Conservation (phyloP, 2,797 vertebrate species). For the Zalophus californianus region DNA sequence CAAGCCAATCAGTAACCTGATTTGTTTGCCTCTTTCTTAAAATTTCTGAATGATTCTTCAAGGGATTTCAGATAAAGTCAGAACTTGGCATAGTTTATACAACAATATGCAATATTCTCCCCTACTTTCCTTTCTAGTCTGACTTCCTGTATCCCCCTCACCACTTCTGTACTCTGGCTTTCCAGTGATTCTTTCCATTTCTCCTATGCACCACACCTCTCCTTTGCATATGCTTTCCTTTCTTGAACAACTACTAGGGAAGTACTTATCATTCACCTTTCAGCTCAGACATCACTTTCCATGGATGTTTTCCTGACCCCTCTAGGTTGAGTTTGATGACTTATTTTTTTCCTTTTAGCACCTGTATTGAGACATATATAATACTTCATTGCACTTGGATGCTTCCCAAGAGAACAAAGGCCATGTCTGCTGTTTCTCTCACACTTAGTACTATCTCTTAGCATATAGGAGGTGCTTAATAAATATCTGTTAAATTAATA, state of each 20-base stretch:
- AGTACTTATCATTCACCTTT: neutral
- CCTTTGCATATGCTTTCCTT: neutral
- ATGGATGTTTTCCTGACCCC: neutral
- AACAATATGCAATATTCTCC: neutral
- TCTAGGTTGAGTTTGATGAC: neutral
- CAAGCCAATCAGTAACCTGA: neutral
- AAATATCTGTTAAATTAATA: neutral
- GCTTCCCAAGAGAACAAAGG: neutral
- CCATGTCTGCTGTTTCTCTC: neutral
- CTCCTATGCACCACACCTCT: neutral
- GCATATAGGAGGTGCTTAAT: neutral
- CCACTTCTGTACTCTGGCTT: neutral
- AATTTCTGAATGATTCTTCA: neutral
- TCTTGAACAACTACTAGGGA: neutral
- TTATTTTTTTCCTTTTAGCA: neutral
- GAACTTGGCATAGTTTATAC: neutral
- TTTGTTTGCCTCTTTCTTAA: neutral
- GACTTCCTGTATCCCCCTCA: neutral
- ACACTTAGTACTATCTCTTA: neutral
- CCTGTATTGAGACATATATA: neutral
- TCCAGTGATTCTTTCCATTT: neutral
- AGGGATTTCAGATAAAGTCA: neutral
- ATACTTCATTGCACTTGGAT: neutral
- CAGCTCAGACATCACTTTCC: neutral
- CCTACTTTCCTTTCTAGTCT: neutral